Base-by-base conservation (phyloP, 2,888 invertebrate genomes). In the Pollenia griseotomentosa region DNA sequence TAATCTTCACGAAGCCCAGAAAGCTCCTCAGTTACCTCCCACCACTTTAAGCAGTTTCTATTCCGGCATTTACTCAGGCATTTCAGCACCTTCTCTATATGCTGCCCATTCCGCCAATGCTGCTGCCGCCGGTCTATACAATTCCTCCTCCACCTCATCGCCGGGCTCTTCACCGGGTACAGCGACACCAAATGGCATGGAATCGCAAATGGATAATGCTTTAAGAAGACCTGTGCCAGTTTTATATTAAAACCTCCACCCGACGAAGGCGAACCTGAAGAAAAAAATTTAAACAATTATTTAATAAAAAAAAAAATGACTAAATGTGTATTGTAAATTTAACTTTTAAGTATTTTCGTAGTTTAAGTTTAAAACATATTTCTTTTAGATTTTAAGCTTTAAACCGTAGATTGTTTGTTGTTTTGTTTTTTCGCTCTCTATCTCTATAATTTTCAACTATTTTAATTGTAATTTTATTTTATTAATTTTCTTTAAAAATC, bases 141-240 rank as follows among this genome's bases (percentile, higher is more conserved):
- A 92, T 88, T 92, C 93, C 85, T 93, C 93, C 84, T 92, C 93
- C 51, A 92, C 92, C 83, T 93, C 93, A 12, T 93, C 94, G 33
- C 93, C 94, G 2, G 94, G 93, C 40, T 93, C 93, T 40, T 93
- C 93, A 74, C 93, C 93, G 7, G 93, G 93, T 71, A 92, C 92
- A 74, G 90, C 92, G 40, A 92, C 93, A 59, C 91, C 93, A 77
- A 93, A 92, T 80, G 92, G 91, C 79, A 91, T 93, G 91, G 93
- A 93, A 19, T 90, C 89, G 2, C 88, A 91, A 66, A 93, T 93
- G 91, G 93, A 93, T 85, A 93, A 91, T 82, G 91, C 92, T 12
- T 89, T 94, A 63, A 90, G 94, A 87, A 90, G 93, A 88, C 94
- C 93, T 51, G 93, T 94, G 40, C 93, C 93, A 85, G 93, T 94